phyloP scores from a whole-genome alignment of 2,113 vertebrate genomes.

The Oreocharis arfaki region DNA sequence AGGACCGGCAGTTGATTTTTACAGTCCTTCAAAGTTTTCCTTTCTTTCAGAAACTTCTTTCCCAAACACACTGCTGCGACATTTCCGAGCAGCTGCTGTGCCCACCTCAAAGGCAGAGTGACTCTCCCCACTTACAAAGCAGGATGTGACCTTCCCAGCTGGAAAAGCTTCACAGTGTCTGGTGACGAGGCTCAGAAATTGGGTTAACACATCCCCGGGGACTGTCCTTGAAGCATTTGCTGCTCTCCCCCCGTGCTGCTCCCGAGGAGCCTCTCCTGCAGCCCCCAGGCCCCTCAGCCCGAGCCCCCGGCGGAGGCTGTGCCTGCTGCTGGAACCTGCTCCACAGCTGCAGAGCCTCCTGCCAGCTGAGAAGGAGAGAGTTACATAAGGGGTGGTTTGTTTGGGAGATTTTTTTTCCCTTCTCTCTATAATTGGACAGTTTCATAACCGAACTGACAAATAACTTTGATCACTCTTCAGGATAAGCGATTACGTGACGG shows the following conservation, averaged over 20 bases:
- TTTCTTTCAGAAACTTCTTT: neutral
- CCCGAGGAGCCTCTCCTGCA: neutral
- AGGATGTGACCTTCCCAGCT: conserved; percentile 33
- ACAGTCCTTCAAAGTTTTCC: neutral
- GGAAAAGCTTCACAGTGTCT: neutral
- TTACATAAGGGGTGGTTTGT: conserved; percentile 42
- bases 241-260: neutral
- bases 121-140: neutral
- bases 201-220: conserved; percentile 15
- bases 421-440: conserved; percentile 52
- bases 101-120: conserved; percentile 20
- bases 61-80: neutral
- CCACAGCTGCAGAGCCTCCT: neutral
- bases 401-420: conserved; percentile 35
- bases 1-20: neutral
- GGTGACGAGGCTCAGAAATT: neutral
- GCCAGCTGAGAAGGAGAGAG: neutral
- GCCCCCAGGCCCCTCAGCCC: neutral
- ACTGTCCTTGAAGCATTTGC: conserved; percentile 10
- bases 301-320: neutral
- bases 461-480: conserved; percentile 58
- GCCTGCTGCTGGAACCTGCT: neutral
- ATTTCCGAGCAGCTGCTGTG: neutral
- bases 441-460: conserved; percentile 60
- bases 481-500: conserved; percentile 22